Conservation (phyloP, 2,113 vertebrate genomes). For the Datnioides undecimradiatus region DNA sequence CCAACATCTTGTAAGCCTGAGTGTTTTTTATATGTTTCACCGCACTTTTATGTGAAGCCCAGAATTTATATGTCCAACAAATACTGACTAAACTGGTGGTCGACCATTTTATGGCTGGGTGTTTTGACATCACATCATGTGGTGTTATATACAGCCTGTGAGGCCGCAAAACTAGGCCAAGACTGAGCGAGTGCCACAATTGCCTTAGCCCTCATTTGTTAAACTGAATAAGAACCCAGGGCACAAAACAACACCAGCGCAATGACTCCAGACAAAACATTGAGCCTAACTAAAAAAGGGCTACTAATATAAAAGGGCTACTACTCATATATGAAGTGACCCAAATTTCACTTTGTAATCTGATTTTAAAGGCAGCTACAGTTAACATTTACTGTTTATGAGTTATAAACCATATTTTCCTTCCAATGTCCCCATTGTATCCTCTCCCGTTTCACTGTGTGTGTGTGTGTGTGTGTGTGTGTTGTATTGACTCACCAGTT, state of each 20-base stretch:
- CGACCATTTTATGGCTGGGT: constrained; percentile 51
- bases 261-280: constrained; percentile 30
- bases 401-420: constrained; percentile 24
- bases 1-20: constrained; percentile 35
- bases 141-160: constrained; percentile 61
- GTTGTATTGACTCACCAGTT: constrained; percentile 36
- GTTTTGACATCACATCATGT: constrained; percentile 68
- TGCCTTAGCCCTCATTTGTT: constrained; percentile 63
- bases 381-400: constrained; percentile 21
- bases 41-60: constrained; percentile 37
- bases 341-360: constrained; percentile 4
- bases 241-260: constrained; percentile 47
- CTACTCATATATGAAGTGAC: constrained; percentile 28
- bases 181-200: constrained; percentile 56
- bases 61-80: constrained; percentile 42
- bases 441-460: neutral
- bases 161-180: constrained; percentile 49
- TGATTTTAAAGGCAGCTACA: constrained; percentile 20
- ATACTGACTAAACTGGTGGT: constrained; percentile 44
- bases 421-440: constrained; percentile 31
- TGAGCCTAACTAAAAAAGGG: neutral
- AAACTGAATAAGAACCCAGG: constrained; percentile 45
- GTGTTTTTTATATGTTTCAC: constrained; percentile 32
- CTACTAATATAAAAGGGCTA: constrained; percentile 26
- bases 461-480: constrained; percentile 14